These are phyloP conservation scores for Cheilosia grossa DNA, from an alignment of 2,888 invertebrate genomes.

Conservation along the genomic window DNA sequence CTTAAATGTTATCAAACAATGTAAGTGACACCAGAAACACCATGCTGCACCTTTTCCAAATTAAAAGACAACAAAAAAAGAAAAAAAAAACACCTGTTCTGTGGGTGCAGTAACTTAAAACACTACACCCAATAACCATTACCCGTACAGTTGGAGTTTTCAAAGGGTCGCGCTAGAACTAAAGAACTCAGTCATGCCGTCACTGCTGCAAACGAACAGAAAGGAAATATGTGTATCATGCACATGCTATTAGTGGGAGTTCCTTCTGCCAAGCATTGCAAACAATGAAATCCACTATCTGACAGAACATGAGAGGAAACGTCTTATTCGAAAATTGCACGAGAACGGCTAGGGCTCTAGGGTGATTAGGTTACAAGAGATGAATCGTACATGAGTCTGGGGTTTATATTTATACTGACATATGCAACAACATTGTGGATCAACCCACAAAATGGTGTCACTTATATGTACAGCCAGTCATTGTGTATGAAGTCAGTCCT, in stretches of 20 bases:
- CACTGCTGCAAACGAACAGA: background rate
- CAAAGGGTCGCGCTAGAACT: background rate
- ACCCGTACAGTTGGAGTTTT: background rate
- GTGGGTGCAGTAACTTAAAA: too few species aligned
- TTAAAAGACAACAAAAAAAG: background rate
- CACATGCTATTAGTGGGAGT: background rate
- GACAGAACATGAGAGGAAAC: background rate
- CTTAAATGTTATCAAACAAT: background rate
- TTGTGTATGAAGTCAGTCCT: too few species aligned
- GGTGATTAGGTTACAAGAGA: too few species aligned
- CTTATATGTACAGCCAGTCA: too few species aligned
- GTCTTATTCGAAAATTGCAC: background rate
- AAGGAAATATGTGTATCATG: background rate
- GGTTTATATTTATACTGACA: too few species aligned
- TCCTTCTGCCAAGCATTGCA: background rate
- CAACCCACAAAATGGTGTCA: too few species aligned
- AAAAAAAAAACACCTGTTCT: background rate
- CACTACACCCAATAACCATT: background rate
- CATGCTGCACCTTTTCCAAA: constrained; percentile 36
- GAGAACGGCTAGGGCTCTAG: too few species aligned
- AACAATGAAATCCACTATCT: constrained; percentile 25
- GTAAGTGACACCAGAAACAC: constrained; percentile 11
- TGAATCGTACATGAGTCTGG: too few species aligned
- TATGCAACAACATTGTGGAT: too few species aligned
- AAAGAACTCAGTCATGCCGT: background rate